Evolutionary conservation across 2,888 invertebrate genomes (phyloP), one percentile per base, ranked within the genome.

Genomic region (Ophioninae sp.): DNA sequence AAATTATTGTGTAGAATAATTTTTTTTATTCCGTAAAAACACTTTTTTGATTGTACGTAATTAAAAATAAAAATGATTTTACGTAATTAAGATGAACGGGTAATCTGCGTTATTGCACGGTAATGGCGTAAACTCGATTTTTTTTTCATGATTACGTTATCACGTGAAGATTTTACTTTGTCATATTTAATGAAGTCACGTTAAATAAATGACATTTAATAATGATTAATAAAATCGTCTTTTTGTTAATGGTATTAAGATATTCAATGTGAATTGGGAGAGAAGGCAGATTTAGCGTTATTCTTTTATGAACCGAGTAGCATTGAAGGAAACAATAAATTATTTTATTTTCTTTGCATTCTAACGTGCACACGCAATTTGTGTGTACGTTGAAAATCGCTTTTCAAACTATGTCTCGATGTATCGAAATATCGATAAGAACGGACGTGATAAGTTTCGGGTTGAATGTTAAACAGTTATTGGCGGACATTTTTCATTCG

Each of bases 401-500:
- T 17, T 50, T 17, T 50, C 17, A 50, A 50, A 50, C 50, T 57
- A 7, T 57, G 30, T 62, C n/a, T n/a, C n/a, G n/a, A n/a, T 30
- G 13, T 61, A 79, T 59, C 70, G 70, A 70, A 56, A 79, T 37
- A 59, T 37, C 7, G 73, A 73, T 73, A 50, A 44, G 61, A 59
- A 30, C 37, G 73, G 23, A 77, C 70, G 70, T 81, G 61, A 75
- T 78, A 68, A 67, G 69, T 67, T 81, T 81, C 39, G 61, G 59
- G 74, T 70, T 50, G 68, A 41, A 67, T 61, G 23, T 79, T 21
- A 50, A 65, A n/a, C 41, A 56, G 67, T 77, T 67, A 23, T 13
- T 21, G 57, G 44, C 77, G 65, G 6, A 50, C 17, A 69, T 70
- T 78, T 57, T 23, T 68, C 56, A 62, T 20, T 20, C 37, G 65